Conservation (phyloP, 2,888 invertebrate species). For the Ormia ochracea region DNA sequence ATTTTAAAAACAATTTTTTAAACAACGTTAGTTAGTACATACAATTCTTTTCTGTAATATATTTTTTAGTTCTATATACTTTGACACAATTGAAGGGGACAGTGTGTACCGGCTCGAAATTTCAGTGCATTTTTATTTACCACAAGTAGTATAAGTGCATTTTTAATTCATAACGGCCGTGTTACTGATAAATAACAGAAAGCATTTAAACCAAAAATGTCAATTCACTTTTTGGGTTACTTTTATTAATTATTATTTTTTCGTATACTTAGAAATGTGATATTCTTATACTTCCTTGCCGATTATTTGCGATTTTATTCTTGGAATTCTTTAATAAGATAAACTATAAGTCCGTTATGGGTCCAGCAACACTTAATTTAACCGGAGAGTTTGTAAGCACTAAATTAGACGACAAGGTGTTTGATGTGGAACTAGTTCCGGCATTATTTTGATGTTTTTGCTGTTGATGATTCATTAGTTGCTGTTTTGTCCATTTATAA, state of each 20-base stretch:
- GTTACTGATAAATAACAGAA: not conserved
- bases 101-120: not conserved
- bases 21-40: not conserved
- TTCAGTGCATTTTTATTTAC: not conserved
- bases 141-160: not conserved
- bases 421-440: conserved; percentile 24
- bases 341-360: conserved; percentile 77
- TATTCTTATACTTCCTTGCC: conserved; percentile 66
- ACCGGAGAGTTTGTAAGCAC: conserved; percentile 62
- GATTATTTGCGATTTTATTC: conserved; percentile 20
- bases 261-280: conserved; percentile 68
- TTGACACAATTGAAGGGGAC: conserved; percentile 5
- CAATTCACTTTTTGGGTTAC: not conserved
- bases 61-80: not conserved
- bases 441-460: conserved; percentile 28
- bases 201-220: not conserved
- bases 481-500: conserved; percentile 51
- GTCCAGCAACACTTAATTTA: conserved; percentile 75
- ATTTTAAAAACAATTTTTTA: not conserved
- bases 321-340: conserved; percentile 63
- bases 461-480: conserved; percentile 44
- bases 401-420: conserved; percentile 41
- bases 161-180: not conserved
- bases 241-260: conserved; percentile 11
- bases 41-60: not conserved